Base-by-base conservation (phyloP, 2,888 invertebrate genomes). In the Cecidostiba fungosa region DNA sequence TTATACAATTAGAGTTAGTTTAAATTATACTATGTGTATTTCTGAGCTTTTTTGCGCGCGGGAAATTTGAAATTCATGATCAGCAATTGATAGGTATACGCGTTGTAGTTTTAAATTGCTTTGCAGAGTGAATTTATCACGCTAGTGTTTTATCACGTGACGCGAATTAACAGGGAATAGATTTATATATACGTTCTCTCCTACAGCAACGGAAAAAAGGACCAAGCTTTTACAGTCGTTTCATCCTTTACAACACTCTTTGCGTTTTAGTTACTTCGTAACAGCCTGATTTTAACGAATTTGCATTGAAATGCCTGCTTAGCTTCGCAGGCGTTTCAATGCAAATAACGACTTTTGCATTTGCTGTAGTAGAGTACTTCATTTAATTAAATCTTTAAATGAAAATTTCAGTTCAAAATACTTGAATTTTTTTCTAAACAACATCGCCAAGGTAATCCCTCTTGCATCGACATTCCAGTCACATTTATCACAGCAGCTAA, bases 121-220 rank as follows among this genome's bases (percentile, higher is more conserved):
- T 23, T 43, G 4, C 47, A 4, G 16, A 0, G 62, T n/a, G 16
- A 50, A 76, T 78, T 73, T 82, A 50, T 77, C 39, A 39, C 23
- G 16, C 23, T 59, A 72, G 77, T 73, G 50, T 77, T 85, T 77
- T 66, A 76, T 72, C 50, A 19, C 14, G 66, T 29, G 26, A 29
- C 47, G 26, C 66, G 59, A 77, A 83, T 82, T 82, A 83, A 77
- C 69, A 70, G 26, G 36, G 70, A 6, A 59, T 83, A 77, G 70
- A 83, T 83, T 83, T 83, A 83, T 43, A 29, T 6, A 83, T 43
- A 29, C 8, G 16, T 19, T 50, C 50, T 50, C 50, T 5, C n/a
- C 54, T n/a, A 6, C 23, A 8, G 29, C 29, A 8, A 16, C 23
- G 54, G 12, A 69, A 1, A 23, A 66, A 77, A 78, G 26, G 14